Evolutionary conservation across 2,797 vertebrate species (phyloP), one percentile per base, ranked within the genome.

Genomic region (Otolemur crassicaudatus): DNA sequence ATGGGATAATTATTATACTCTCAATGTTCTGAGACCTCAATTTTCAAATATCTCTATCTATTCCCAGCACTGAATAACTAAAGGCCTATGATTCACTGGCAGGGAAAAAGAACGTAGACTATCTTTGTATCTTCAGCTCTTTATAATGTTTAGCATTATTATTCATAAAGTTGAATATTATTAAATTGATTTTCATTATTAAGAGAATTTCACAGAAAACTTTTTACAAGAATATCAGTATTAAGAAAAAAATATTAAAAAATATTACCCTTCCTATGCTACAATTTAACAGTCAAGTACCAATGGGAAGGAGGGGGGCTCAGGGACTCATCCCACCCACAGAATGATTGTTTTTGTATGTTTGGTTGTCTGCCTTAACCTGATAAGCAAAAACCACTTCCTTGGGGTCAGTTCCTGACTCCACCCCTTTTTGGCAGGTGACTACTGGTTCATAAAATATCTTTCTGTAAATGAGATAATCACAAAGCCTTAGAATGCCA

Each of bases 1-100:
- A 67, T 0, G n/a, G 9, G 29, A 14, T 70, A 84, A 75, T 61
- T 46, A 56, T 29, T 63, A 93, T 17, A 81, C 2, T 76, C 31
- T 87, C 31, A 37, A 37, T 85, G 73, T 63, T 13, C 49, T 67
- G 25, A 88, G 63, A 60, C 25, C 29, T 94, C 60, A 46, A 67
- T 87, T 85, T 95, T 91, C 79, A 92, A 95, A 95, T 65, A 43
- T 9, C 14, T 25, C 46, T 65, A 82, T 34, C n/a, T 14, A 49
- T 22, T 13, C 2, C n/a, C 19, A 60, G 72, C n/a, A 77, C 2
- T 22, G 23, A 49, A 49, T 58, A 90, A 69, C 4, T 73, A 3
- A 31, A 86, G 76, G 22, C 10, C 23, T 63, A 19, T 43, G 10
- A 92, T 67, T 82, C 46, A 87, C 4, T 56, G 14, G 7, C 16